Evolutionary conservation across 2,888 invertebrate genomes (phyloP).

Genomic region (Camponotus fellah): DNA sequence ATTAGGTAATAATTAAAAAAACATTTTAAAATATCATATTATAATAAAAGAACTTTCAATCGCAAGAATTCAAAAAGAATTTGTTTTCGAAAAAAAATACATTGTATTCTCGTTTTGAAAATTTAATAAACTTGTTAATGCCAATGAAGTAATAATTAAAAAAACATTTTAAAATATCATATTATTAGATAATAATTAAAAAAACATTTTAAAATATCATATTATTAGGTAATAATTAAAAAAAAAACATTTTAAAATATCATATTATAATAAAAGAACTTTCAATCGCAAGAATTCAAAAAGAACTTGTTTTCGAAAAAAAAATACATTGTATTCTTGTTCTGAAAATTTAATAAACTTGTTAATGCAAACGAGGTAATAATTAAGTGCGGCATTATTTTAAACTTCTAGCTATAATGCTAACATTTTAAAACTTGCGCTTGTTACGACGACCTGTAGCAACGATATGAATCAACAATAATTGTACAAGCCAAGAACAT

Average conservation of each 20-base stretch:
- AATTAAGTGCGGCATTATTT: slow-evolving; percentile 8
- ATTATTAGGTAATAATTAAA: too few species aligned
- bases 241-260: not conserved
- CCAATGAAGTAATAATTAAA: too few species aligned
- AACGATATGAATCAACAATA: not conserved
- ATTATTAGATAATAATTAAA: too few species aligned
- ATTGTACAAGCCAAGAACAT: slow-evolving; percentile 24
- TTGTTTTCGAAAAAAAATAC: too few species aligned
- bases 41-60: too few species aligned
- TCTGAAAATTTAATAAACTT: slow-evolving; percentile 7
- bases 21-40: too few species aligned
- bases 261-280: not conserved
- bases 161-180: too few species aligned
- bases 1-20: too few species aligned
- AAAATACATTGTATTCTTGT: not conserved
- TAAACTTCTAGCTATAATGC: not conserved
- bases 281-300: not conserved
- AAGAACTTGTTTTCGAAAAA: not conserved
- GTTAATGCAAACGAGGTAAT: slow-evolving; percentile 18
- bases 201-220: not conserved
- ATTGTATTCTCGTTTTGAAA: too few species aligned
- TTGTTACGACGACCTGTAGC: slow-evolving; percentile 35
- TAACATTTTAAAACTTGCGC: slow-evolving; percentile 31
- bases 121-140: too few species aligned
- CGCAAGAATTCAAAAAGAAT: too few species aligned